Percentiles rank a stretch among this genome's conserved stretches.
These are phyloP conservation scores for Oreochromis aureus DNA, from an alignment of 2,113 vertebrate genomes.

Conservation along the genomic window DNA sequence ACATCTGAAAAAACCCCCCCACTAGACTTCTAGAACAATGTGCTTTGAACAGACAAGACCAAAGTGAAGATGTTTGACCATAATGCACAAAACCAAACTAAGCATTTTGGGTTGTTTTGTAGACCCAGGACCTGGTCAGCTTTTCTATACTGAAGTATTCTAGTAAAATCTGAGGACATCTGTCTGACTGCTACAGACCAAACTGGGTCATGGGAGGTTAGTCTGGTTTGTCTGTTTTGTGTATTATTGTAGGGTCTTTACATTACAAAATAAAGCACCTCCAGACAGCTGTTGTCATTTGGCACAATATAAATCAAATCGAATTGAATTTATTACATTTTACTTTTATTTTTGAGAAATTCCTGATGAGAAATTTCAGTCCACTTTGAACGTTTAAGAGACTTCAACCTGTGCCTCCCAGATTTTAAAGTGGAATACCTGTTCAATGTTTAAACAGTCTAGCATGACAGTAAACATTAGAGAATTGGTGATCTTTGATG, in stretches of 20 bases:
- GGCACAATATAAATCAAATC: background rate
- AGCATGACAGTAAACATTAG: background rate
- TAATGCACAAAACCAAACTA: background rate
- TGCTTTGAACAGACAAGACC: background rate
- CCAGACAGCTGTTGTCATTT: background rate
- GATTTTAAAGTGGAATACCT: background rate
- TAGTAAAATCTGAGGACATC: background rate
- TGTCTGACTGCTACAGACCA: background rate
- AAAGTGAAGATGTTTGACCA: background rate
- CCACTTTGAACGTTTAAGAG: background rate
- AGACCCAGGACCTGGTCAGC: background rate
- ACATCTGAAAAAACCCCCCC: background rate
- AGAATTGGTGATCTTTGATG: background rate
- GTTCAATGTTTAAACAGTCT: background rate
- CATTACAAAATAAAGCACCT: background rate
- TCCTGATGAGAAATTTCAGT: background rate
- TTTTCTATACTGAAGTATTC: background rate
- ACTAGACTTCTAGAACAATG: background rate
- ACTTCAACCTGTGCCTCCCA: background rate
- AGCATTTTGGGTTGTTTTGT: background rate
- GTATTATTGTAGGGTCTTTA: background rate
- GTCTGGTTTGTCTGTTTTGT: background rate
- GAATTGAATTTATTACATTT: background rate
- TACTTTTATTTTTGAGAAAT: background rate
- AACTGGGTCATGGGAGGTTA: background rate